Percentiles rank a stretch among this genome's conserved stretches.
These are phyloP conservation scores for Microcebus ravelobensis DNA, from an alignment of 2,113 vertebrate genomes.

Conservation along the genomic window DNA sequence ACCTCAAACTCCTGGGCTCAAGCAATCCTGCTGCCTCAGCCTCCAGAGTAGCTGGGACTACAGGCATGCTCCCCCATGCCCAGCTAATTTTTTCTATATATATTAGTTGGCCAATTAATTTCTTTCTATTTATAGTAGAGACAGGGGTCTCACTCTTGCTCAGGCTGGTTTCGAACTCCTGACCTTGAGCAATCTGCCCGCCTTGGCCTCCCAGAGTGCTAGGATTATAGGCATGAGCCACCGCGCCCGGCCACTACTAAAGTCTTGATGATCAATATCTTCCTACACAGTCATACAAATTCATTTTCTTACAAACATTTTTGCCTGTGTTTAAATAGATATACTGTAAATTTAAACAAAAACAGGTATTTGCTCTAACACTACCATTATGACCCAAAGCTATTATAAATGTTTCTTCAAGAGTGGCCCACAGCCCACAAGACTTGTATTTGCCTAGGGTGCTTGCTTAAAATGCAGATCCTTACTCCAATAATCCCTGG, in stretches of 20 bases:
- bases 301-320: constrained; percentile 1
- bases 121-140: too few species aligned
- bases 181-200: too few species aligned
- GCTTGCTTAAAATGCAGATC: background rate
- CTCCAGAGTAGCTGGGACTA: too few species aligned
- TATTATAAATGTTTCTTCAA: background rate
- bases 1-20: too few species aligned
- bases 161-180: too few species aligned
- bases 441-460: background rate
- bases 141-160: too few species aligned
- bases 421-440: background rate
- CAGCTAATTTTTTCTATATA: too few species aligned
- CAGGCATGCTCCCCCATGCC: too few species aligned
- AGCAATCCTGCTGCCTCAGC: too few species aligned
- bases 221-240: too few species aligned
- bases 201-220: too few species aligned
- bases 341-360: constrained; percentile 14
- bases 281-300: background rate
- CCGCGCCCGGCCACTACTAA: background rate
- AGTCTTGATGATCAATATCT: background rate
- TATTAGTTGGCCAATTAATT: too few species aligned
- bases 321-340: constrained; percentile 6
- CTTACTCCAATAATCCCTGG: background rate
- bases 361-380: background rate
- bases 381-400: background rate